A percentile compares a stretch with the other conserved stretches of the same genome.
These are phyloP conservation scores for Magallana nippona DNA, from an alignment of 2,888 invertebrate genomes.

Conservation along the genomic window DNA sequence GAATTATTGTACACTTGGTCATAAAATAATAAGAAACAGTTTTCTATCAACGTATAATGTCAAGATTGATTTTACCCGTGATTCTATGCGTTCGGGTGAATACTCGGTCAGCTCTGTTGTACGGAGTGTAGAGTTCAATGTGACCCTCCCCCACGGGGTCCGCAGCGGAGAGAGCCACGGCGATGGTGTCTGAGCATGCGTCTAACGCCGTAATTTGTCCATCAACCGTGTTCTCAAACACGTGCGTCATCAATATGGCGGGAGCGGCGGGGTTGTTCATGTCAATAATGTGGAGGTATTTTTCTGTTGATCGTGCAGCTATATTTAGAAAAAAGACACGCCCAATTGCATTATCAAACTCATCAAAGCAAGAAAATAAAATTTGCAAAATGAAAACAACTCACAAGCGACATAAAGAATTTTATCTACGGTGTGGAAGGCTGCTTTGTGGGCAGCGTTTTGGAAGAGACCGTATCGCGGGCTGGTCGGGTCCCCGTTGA, in stretches of 20 bases:
- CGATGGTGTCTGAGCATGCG: constrained; percentile 39
- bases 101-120: not conserved
- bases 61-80: not conserved
- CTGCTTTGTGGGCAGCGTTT: constrained; percentile 43
- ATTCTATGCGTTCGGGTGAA: constrained; percentile 28
- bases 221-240: not conserved
- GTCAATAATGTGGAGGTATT: constrained; percentile 33
- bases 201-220: constrained; percentile 37
- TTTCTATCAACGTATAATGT: not conserved
- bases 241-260: constrained; percentile 30
- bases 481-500: constrained; percentile 6
- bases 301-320: constrained; percentile 13
- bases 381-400: not conserved
- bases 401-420: constrained; percentile 46
- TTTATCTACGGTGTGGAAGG: constrained; percentile 41
- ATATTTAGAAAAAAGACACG: not conserved
- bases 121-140: constrained; percentile 38
- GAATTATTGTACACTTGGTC: no score
- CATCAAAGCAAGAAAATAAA: not conserved
- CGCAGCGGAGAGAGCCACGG: constrained; percentile 22
- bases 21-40: no score
- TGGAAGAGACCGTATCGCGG: constrained; percentile 40
- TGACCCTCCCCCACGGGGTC: constrained; percentile 40
- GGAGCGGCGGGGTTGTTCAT: constrained; percentile 40
- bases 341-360: no score